Evolutionary conservation across 2,888 invertebrate genomes (phyloP).

Genomic region (Amblyteles armatorius): DNA sequence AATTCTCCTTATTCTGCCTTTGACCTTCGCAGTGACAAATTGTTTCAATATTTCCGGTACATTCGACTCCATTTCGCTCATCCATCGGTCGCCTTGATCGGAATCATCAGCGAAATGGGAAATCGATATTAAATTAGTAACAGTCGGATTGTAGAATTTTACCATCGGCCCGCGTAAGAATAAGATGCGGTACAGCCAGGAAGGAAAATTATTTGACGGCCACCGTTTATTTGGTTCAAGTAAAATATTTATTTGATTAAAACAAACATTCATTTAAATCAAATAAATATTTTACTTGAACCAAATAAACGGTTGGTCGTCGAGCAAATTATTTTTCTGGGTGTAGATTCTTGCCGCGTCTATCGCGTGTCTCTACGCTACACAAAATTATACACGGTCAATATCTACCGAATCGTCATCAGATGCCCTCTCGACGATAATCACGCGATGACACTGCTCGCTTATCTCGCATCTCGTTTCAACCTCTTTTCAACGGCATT

Average conservation of each 20-base stretch:
- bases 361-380: too few relatives aligned
- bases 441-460: conserved; percentile 26
- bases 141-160: neutral
- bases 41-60: conserved; percentile 37
- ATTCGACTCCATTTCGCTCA: conserved; percentile 15
- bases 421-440: conserved; percentile 34
- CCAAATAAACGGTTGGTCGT: neutral
- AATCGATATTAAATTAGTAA: neutral
- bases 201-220: too few relatives aligned
- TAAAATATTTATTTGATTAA: too few relatives aligned
- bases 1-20: conserved; percentile 14
- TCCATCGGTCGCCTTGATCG: neutral
- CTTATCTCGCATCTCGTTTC: neutral
- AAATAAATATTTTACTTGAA: too few relatives aligned
- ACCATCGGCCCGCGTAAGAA: neutral
- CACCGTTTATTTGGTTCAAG: too few relatives aligned
- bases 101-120: neutral
- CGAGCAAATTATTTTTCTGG: too few relatives aligned
- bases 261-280: too few relatives aligned
- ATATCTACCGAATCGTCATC: conserved; percentile 7
- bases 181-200: neutral
- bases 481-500: neutral
- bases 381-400: neutral
- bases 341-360: too few relatives aligned
- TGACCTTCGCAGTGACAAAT: conserved; percentile 33